Evolutionary conservation across 2,797 vertebrate genomes (phyloP).

Genomic region (Tauraco hartlaubi): DNA sequence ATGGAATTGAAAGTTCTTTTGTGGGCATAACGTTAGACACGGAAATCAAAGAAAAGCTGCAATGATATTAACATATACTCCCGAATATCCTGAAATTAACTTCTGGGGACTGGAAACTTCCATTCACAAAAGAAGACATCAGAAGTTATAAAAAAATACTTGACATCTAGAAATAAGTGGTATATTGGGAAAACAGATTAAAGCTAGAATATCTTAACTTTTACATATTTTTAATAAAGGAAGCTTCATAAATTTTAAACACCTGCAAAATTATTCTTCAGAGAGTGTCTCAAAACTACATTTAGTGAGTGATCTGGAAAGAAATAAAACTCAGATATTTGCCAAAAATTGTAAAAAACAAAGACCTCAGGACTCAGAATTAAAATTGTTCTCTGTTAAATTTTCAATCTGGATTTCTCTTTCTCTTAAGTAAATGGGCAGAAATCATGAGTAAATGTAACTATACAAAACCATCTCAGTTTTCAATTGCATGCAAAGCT

Average conservation of each 20-base stretch:
- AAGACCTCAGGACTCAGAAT: background rate
- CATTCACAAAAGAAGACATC: background rate
- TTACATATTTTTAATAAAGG: slow-evolving; percentile 6
- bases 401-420: background rate
- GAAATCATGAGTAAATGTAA: background rate
- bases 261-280: background rate
- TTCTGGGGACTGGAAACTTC: background rate
- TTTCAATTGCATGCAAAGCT: background rate
- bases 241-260: slow-evolving; percentile 25
- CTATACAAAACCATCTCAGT: fast-evolving
- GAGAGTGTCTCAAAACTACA: background rate
- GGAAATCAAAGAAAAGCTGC: background rate
- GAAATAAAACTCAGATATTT: background rate
- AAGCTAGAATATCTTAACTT: background rate
- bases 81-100: background rate
- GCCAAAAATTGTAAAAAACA: background rate
- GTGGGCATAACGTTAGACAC: background rate
- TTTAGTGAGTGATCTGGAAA: background rate
- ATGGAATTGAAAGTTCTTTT: background rate
- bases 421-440: background rate
- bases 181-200: background rate
- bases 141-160: background rate
- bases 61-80: background rate
- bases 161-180: background rate
- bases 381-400: background rate